Percentiles rank a stretch among this genome's conserved stretches.
phyloP scores from a whole-genome alignment of 2,113 vertebrate genomes.

The Cisticola juncidis region DNA sequence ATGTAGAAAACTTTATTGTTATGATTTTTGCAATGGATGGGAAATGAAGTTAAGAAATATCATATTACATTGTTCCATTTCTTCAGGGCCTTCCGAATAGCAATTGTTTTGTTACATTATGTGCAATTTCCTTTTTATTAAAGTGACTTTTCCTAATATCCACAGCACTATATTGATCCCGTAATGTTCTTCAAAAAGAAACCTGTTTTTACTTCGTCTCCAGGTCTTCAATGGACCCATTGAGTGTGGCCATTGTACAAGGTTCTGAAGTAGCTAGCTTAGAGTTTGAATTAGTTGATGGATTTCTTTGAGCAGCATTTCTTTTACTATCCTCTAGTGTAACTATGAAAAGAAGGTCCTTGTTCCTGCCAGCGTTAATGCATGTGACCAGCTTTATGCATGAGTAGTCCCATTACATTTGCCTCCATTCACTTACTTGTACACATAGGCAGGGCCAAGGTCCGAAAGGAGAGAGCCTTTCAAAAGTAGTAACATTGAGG shows the following conservation, averaged over 20 bases:
- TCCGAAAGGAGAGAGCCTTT: conserved; percentile 47
- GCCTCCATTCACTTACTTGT: conserved; percentile 48
- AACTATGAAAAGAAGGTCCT: conserved; percentile 62
- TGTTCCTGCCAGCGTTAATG: conserved; percentile 53
- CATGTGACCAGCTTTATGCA: conserved; percentile 64
- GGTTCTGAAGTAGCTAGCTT: conserved; percentile 48
- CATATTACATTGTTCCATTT: conserved; percentile 29
- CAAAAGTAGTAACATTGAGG: conserved; percentile 13
- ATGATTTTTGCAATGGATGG: conserved; percentile 58
- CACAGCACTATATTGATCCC: conserved; percentile 25
- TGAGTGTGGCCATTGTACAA: conserved; percentile 41
- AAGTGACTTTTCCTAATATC: conserved; percentile 48
- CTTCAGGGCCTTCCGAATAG: conserved; percentile 40
- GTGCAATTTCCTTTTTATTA: conserved; percentile 57
- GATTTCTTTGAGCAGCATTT: conserved; percentile 57
- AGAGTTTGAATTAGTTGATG: conserved; percentile 58
- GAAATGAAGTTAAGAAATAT: conserved; percentile 62
- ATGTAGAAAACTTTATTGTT: conserved; percentile 64
- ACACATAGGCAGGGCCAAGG: conserved; percentile 49
- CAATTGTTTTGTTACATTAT: conserved; percentile 61
- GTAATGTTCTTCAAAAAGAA: conserved; percentile 40
- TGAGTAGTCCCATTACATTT: conserved; percentile 56
- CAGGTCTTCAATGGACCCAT: conserved; percentile 44
- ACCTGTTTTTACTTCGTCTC: conserved; percentile 48
- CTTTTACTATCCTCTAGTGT: conserved; percentile 48